Percentiles rank a stretch among this genome's conserved stretches.
Conservation (phyloP, 2,888 invertebrate species). For the Patella ulyssiponensis region DNA sequence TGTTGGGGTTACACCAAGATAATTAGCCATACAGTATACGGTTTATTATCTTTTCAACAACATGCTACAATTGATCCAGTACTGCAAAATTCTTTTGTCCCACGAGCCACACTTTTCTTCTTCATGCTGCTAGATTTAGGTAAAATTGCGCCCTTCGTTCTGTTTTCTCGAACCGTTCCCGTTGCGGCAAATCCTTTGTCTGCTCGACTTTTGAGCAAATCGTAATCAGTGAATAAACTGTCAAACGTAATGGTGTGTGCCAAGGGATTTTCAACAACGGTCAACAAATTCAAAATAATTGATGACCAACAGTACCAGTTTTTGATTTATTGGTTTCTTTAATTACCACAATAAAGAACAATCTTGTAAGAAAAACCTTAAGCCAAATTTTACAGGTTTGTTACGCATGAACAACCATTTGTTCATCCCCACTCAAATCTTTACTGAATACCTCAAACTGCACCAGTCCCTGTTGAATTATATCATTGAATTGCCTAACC, state of each 20-base stretch:
- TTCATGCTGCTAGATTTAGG: neutral
- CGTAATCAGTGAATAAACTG: neutral
- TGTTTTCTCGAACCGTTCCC: neutral
- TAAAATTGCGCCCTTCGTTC: neutral
- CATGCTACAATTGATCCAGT: neutral
- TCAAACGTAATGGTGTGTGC: neutral
- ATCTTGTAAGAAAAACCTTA: neutral
- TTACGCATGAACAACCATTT: neutral
- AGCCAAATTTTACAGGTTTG: neutral
- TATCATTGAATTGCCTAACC: neutral
- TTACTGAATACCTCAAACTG: neutral
- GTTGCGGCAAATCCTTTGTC: neutral
- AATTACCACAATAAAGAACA: neutral
- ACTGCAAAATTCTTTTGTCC: neutral
- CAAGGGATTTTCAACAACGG: neutral
- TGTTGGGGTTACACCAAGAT: too few relatives aligned
- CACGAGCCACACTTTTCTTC: neutral
- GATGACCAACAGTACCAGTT: neutral
- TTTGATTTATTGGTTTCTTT: neutral
- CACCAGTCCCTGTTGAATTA: neutral
- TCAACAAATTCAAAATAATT: neutral
- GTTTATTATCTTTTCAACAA: neutral
- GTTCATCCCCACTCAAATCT: neutral
- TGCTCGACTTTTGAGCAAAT: neutral
- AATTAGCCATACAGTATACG: too few relatives aligned